phyloP scores from a whole-genome alignment of 2,888 invertebrate species.

The Watsonalla cultraria region DNA sequence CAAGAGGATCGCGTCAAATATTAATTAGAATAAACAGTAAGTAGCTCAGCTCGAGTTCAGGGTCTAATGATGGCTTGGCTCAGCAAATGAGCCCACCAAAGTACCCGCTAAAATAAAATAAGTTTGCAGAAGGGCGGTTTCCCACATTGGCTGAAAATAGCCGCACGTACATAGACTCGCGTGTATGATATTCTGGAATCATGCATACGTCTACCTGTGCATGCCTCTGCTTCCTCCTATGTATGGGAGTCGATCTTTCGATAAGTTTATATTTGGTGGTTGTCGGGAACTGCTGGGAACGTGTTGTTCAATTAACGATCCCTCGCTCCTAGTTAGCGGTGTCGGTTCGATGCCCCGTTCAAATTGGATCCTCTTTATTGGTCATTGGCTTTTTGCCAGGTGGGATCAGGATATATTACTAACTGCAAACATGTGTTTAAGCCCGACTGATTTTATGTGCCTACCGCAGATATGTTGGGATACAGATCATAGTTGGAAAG shows the following conservation, averaged over 20 bases:
- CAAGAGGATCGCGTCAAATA: not conserved
- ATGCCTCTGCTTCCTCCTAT: too few relatives aligned
- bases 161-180: too few relatives aligned
- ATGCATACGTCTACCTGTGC: too few relatives aligned
- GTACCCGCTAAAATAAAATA: too few relatives aligned
- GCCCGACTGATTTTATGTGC: too few relatives aligned
- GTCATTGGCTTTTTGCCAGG: conserved; percentile 5
- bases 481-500: too few relatives aligned
- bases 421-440: not conserved
- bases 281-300: conserved; percentile 9
- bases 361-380: conserved; percentile 30
- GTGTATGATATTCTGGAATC: too few relatives aligned
- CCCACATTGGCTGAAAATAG: too few relatives aligned
- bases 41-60: not conserved
- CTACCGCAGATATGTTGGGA: too few relatives aligned
- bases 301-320: conserved; percentile 23
- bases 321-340: conserved; percentile 16
- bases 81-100: not conserved
- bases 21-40: not conserved
- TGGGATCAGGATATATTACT: not conserved
- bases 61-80: not conserved
- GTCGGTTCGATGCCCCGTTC: conserved; percentile 28
- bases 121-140: too few relatives aligned
- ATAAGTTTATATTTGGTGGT: not conserved
- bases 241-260: too few relatives aligned